phyloP scores from a whole-genome alignment of 1,140 invertebrate species.

The Druon quercuslanigerum region DNA sequence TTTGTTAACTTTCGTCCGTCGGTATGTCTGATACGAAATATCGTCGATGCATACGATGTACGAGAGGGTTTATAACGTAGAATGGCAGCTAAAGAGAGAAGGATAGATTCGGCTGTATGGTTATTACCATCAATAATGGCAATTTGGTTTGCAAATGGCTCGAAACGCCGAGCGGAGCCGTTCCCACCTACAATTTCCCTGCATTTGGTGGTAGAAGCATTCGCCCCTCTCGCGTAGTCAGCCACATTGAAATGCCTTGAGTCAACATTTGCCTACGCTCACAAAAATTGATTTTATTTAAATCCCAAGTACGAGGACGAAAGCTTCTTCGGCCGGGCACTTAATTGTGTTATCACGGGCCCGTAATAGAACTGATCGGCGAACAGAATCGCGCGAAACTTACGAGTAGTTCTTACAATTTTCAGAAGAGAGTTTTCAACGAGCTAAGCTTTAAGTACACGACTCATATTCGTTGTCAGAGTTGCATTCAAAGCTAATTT shows the following conservation, averaged over 20 bases:
- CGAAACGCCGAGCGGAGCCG: constrained; percentile 67
- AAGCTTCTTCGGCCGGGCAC: constrained; percentile 60
- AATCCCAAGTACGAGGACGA: constrained; percentile 68
- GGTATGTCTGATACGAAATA: constrained; percentile 50
- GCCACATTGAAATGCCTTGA: constrained; percentile 72
- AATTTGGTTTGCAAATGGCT: constrained; percentile 75
- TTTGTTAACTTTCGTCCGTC: constrained; percentile 51
- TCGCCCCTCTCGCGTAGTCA: constrained; percentile 66
- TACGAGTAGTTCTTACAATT: not conserved
- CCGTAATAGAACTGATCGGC: constrained; percentile 57
- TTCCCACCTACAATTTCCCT: constrained; percentile 72
- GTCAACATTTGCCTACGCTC: constrained; percentile 74
- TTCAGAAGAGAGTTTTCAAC: not conserved
- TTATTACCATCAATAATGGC: constrained; percentile 75
- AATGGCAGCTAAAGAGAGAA: constrained; percentile 38
- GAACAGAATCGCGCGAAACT: constrained; percentile 26
- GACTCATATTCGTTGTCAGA: not conserved
- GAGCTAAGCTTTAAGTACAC: constrained; percentile 1
- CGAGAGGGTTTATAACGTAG: constrained; percentile 32
- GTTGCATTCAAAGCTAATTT: not conserved
- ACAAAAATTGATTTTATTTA: constrained; percentile 74
- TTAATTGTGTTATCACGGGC: constrained; percentile 69
- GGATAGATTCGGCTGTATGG: constrained; percentile 68
- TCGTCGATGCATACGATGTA: constrained; percentile 33
- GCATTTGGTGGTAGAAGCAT: constrained; percentile 68